Base-by-base conservation (phyloP, 2,797 vertebrate species). In the Phalanger gymnotis region DNA sequence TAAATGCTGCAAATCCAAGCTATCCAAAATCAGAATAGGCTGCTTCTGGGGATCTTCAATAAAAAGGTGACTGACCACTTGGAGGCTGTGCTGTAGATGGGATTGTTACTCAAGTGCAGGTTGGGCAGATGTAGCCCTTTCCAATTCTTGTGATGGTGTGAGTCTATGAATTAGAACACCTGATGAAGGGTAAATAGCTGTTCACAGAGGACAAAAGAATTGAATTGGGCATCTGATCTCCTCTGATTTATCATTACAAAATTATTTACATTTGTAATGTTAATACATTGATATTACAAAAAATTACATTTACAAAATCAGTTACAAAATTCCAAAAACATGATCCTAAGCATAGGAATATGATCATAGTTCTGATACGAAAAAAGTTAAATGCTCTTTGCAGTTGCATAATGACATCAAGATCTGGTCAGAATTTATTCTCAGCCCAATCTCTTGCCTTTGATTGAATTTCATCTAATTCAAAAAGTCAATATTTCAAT, bases 301-400 rank as follows among this genome's bases (percentile, higher is more conserved):
- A 55, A 27, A 25, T 25, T 25, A 55, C 54, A 55, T 55, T 25
- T 55, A 55, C 54, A 55, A 25, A 55, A 55, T 25, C 54, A 55
- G 6, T 56, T 73, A 54, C 3, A 81, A 51, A 40, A 34, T 12
- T n/a, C 52, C 13, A 13, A 11, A 53, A 55, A 54, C 22, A 52
- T 55, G n/a, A 58, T 25, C 55, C 56, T 13, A 14, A 53, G 66
- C 30, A 54, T 47, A 10, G 5, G 11, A 22, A 66, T 92, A 25
- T 93, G 52, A n/a, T n/a, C n/a, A n/a, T 57, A 58, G 53, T 89
- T 91, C 92, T 94, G 55, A 89, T 91, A 53, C 51, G 40, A 30
- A 47, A 66, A 58, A 34, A 87, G 31, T 91, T 57, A 90, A 66
- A 66, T 56, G 14, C 51, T 87, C 0, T 94, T 93, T 91, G 93